Conservation (phyloP, 2,113 vertebrate genomes). For the Upupa epops region DNA sequence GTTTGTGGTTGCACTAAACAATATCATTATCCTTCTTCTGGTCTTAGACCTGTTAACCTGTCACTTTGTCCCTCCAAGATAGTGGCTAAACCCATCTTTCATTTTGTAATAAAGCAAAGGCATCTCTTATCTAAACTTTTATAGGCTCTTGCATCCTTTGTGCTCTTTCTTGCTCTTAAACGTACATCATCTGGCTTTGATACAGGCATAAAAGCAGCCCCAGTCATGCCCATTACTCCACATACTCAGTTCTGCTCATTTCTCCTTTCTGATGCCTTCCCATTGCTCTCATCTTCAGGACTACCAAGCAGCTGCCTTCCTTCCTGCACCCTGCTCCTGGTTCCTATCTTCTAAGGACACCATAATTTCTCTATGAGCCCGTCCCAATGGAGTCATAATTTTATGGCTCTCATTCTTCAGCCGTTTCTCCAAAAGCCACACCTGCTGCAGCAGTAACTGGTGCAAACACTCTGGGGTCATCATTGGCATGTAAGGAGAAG, state of each 20-base stretch:
- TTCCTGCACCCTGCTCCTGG: not conserved
- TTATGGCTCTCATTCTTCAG: not conserved
- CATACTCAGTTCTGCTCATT: fast-evolving
- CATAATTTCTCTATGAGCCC: not conserved
- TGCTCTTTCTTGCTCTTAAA: not conserved
- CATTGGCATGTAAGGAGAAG: not conserved
- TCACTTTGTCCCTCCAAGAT: not conserved
- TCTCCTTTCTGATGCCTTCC: not conserved
- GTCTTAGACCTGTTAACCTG: not conserved
- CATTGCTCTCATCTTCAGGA: not conserved
- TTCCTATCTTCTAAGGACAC: not conserved
- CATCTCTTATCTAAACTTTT: not conserved
- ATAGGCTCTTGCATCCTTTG: not conserved
- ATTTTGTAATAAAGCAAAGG: not conserved
- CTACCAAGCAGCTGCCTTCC: not conserved
- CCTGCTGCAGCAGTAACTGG: not conserved
- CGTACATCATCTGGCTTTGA: not conserved
- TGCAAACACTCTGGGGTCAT: not conserved
- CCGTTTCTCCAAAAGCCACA: not conserved
- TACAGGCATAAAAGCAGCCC: not conserved
- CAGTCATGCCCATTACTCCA: not conserved
- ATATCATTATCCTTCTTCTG: not conserved
- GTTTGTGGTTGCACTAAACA: not conserved
- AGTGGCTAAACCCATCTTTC: not conserved
- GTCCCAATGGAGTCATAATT: not conserved